Base-by-base conservation (phyloP, 2,113 vertebrate genomes). In the Calyptommatus sinebrachiatus region DNA sequence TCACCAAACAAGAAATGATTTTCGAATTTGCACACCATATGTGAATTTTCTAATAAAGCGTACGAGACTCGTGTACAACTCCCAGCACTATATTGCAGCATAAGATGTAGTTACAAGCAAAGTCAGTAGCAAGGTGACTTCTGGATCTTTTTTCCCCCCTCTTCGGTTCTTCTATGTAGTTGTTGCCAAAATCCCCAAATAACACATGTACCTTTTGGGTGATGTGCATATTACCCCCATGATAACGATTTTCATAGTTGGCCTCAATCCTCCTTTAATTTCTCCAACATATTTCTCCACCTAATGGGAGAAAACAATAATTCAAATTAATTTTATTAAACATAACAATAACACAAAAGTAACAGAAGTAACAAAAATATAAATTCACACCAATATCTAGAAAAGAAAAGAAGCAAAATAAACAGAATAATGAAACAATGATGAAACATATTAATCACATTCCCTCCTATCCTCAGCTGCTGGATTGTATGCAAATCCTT, bases 261-360 rank as follows among this genome's bases (percentile, higher is more conserved):
- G 92, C 88, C 90, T 93, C 84, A 94, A 75, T 75, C 93, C 93
- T 35, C 91, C 92, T 89, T 92, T 93, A 85, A 93, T 93, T 83
- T 93, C 92, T 65, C 92, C 93, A 61, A 92, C 76, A 80, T 93
- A 94, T 14, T 86, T 88, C 84, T 89, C 93, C 84, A 82, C 73
- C 93, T 94, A 84, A 76, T 31, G 60, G 70, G 70, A 80, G 81
- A 45, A 83, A 74, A 53, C 20, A 72, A 73, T 24, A 53, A 67
- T 71, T 82, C 21, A 57, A 18, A 57, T 57, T 41, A 41, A 41
- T 5, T 41, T 41, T 41, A 16, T 50, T 14, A 50, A 50, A 50
- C 12, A 50, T 50, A 50, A 50, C 3, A 14, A 50, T 50, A 50
- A 41, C 35, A 41, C 35, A 41, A 41, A 41, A 2, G 5, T 41